A percentile compares a stretch with the other conserved stretches of the same genome.
Evolutionary conservation across 2,888 invertebrate genomes (phyloP).

Genomic region (Drosophila limbata): DNA sequence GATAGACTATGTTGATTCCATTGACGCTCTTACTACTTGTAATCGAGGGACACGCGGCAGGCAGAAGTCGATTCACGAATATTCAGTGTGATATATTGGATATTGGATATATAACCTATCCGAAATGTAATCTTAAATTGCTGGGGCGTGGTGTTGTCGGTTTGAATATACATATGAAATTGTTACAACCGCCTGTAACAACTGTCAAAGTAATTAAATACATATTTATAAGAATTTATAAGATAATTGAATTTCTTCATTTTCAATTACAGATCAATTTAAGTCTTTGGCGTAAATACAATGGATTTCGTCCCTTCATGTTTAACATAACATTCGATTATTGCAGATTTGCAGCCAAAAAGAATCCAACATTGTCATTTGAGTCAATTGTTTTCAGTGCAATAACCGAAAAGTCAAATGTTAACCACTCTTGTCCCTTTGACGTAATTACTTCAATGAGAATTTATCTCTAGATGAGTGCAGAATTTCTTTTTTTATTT

Average conservation of each 20-base stretch:
- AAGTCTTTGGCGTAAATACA: conserved; percentile 35
- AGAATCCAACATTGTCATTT: conserved; percentile 18
- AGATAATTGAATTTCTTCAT: background rate
- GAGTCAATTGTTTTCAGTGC: background rate
- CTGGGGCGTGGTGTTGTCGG: conserved; percentile 31
- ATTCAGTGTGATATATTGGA: conserved; percentile 31
- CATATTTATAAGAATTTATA: background rate
- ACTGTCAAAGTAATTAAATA: conserved; percentile 19
- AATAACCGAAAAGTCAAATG: background rate
- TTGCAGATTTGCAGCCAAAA: conserved; percentile 21
- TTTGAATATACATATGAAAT: conserved; percentile 10
- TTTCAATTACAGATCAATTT: conserved; percentile 32
- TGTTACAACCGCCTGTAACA: conserved; percentile 8
- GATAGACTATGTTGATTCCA: conserved; percentile 5
- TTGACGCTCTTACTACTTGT: background rate
- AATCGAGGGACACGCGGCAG: background rate
- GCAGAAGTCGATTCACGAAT: conserved; percentile 29
- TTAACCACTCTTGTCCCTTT: conserved; percentile 49
- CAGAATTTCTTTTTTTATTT: background rate
- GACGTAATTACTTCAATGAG: conserved; percentile 4
- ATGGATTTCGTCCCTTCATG: conserved; percentile 46
- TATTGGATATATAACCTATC: background rate
- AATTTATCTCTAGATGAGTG: background rate
- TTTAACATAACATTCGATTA: conserved; percentile 37
- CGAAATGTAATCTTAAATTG: conserved; percentile 28